Evolutionary conservation across 2,888 invertebrate species (phyloP), one percentile per base, ranked within the genome.

Genomic region (Tethea ocularis): DNA sequence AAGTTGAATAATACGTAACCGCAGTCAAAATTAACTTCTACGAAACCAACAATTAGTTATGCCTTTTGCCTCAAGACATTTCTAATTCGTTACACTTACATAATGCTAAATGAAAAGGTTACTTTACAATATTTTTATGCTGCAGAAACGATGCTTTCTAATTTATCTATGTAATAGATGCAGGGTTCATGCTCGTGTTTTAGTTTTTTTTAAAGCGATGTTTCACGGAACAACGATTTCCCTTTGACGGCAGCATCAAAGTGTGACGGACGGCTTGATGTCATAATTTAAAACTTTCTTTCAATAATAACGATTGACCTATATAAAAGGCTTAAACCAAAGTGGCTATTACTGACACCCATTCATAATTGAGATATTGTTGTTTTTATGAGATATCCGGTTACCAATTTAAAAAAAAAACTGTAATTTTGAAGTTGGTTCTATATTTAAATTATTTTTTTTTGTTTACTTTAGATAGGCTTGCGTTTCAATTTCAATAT

Each of bases 201-300:
- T 71, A 62, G 70, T 64, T 68, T 68, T 62, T 63, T 62, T 51
- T 58, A 71, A 58, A 65, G 61, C 60, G 60, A 64, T 64, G 63
- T 63, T 71, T 78, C 71, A 78, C 69, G 79, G 76, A 76, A 66
- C 69, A 77, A 63, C 70, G 77, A 72, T 67, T 80, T 80, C 75
- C 76, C 80, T 85, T 82, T 77, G 76, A 72, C 66, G 71, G 58
- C 66, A 66, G 64, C 73, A 71, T 63, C 71, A 57, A 61, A 67
- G 74, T 79, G 78, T 82, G 78, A 84, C 84, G 67, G 75, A 71
- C 73, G 61, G 70, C 68, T 75, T 71, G 74, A 81, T 76, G 76
- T 73, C 73, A 78, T 80, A 78, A 80, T 83, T 80, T 73, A 57
- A 46, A 63, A 64, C 57, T 73, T 71, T 61, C 71, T 65, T 54